Evolutionary conservation across 1,140 invertebrate genomes (phyloP).

Genomic region (Drosophila sechellia): DNA sequence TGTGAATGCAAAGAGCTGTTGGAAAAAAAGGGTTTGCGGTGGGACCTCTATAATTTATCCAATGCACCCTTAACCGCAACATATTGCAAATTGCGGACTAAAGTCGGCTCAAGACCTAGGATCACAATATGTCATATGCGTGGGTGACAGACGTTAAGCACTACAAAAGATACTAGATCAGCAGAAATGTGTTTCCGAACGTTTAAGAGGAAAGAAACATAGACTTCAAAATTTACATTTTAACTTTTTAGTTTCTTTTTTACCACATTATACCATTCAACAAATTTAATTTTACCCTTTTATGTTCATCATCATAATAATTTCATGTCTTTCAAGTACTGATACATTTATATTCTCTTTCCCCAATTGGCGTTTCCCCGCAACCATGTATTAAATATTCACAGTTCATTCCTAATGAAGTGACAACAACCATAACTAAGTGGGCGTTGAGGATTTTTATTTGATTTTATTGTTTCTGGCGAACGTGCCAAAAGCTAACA

Average conservation of each 20-base stretch:
- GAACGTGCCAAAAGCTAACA: constrained; percentile 77
- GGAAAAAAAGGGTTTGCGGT: constrained; percentile 56
- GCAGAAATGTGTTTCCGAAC: not conserved
- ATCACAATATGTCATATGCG: constrained; percentile 7
- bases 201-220: too few species aligned
- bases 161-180: constrained; percentile 1
- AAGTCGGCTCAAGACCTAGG: constrained; percentile 9
- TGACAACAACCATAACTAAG: constrained; percentile 60
- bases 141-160: constrained; percentile 6
- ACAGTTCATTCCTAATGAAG: constrained; percentile 45
- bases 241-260: too few species aligned
- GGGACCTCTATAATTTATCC: constrained; percentile 23
- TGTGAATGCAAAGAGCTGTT: constrained; percentile 13
- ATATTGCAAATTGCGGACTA: constrained; percentile 67
- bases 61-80: constrained; percentile 50
- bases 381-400: constrained; percentile 30
- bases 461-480: constrained; percentile 80
- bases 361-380: constrained; percentile 3
- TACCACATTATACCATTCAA: too few species aligned
- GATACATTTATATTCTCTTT: constrained; percentile 3
- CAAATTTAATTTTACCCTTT: constrained; percentile 2
- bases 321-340: constrained; percentile 5
- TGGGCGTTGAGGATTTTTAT: constrained; percentile 75
- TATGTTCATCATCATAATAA: constrained; percentile 1
- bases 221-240: too few species aligned